These are phyloP conservation scores for Willisornis vidua DNA, from an alignment of 2,113 vertebrate species.

Conservation along the genomic window DNA sequence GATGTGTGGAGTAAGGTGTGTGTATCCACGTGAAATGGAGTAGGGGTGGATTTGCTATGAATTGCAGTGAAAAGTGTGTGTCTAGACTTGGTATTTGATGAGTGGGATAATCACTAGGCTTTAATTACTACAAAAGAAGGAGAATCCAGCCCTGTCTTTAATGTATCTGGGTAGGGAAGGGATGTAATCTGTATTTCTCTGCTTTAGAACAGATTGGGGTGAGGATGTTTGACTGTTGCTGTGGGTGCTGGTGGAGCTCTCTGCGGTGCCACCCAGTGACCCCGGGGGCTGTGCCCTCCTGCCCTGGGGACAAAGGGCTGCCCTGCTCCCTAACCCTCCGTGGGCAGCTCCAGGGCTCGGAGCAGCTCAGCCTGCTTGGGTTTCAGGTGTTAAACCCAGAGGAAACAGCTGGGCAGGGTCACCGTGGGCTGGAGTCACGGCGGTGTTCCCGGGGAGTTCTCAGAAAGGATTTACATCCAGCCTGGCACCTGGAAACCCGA, in stretches of 20 bases:
- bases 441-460: not conserved
- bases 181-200: not conserved
- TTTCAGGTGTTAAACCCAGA: fast-evolving
- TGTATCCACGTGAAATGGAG: fast-evolving
- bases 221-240: not conserved
- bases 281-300: fast-evolving
- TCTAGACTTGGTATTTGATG: not conserved
- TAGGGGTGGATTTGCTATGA: not conserved
- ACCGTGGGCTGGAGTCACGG: not conserved
- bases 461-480: slow-evolving; percentile 10
- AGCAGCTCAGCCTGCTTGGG: not conserved
- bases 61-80: not conserved
- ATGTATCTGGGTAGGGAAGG: not conserved
- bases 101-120: slow-evolving; percentile 6
- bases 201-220: not conserved
- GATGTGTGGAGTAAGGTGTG: not conserved
- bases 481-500: not conserved
- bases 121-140: not conserved
- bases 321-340: not conserved
- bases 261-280: fast-evolving
- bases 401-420: not conserved
- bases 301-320: fast-evolving
- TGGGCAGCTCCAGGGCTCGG: fast-evolving
- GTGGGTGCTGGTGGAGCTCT: not conserved
- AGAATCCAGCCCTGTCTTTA: not conserved